Base-by-base conservation (phyloP, 2,113 vertebrate genomes). In the Rhinolophus ferrumequinum region DNA sequence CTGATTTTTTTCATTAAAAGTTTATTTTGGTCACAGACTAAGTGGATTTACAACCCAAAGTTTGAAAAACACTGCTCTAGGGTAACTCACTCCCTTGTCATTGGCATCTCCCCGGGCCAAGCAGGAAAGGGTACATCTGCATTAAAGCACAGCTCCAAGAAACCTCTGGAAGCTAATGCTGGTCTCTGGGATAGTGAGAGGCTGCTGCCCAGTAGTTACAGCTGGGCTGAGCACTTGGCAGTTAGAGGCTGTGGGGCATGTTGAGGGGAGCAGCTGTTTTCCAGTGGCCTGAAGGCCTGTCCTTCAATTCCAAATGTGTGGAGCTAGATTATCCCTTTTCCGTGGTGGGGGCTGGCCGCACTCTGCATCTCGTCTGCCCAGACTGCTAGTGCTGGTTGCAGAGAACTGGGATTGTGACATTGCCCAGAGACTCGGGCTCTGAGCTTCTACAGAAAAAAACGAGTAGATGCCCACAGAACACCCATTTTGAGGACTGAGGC, bases 1-100 rank as follows among this genome's bases (percentile, higher is more conserved):
- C 28, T 76, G 26, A 77, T 88, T 91, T 87, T 16, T 88, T 92
- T 47, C 33, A 47, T 54, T 73, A 77, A 96, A 81, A 88, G 44
- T 54, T 82, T 72, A 41, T 19, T 76, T n/a, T 81, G 56, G 64
- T 56, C 66, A 70, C 30, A 79, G 64, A 73, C 14, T 64, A 76
- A 52, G 35, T 89, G 70, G 69, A 90, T 92, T 93, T 87, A 92
- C 47, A 69, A 62, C 22, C 58, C 26, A 15, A 26, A 69, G 2
- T 69, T 79, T 69, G 50, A 60, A 84, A 84, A 87, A 33, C 18
- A 28, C 21, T 70, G 47, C 28, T 90, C 2, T 54, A 41, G 24
- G 64, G 38, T 47, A 87, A 2, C 47, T 89, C 24, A 69, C 24
- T 75, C 12, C 54, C 1, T 50, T 73, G 26, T 62, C 58, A 62